Conservation (phyloP, 2,797 vertebrate genomes). For the Enteromius fasciolatus region DNA sequence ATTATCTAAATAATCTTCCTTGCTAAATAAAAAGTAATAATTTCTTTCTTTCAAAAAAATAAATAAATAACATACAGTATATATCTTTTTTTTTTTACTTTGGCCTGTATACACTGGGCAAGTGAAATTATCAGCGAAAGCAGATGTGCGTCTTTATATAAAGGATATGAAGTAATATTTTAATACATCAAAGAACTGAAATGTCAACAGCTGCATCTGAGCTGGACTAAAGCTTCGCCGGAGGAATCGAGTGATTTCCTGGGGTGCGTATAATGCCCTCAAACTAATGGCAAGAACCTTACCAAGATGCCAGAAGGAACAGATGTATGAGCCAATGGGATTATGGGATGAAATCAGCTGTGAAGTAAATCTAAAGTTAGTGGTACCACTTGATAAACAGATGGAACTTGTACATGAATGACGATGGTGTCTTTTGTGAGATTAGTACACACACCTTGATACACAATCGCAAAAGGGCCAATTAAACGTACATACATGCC, state of each 20-base stretch:
- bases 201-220: constrained; percentile 8
- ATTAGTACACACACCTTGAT: not conserved
- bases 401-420: constrained; percentile 11
- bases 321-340: constrained; percentile 39
- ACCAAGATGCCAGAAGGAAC: constrained; percentile 25
- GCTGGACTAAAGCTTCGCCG: not conserved
- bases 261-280: not conserved
- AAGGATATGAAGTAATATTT: constrained; percentile 6
- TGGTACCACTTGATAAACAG: constrained; percentile 26
- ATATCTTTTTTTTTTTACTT: no score
- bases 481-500: constrained; percentile 25
- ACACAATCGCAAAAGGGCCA: constrained; percentile 16
- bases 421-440: not conserved
- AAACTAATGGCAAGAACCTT: constrained; percentile 12
- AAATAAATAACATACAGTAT: no score
- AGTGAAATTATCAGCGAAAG: not conserved
- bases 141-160: constrained; percentile 10
- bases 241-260: constrained; percentile 23
- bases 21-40: not conserved
- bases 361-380: constrained; percentile 10
- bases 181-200: not conserved
- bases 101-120: no score
- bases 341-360: constrained; percentile 29
- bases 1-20: not conserved
- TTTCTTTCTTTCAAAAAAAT: not conserved